Base-by-base conservation (phyloP, 2,113 vertebrate species). In the Electrona antarctica region DNA sequence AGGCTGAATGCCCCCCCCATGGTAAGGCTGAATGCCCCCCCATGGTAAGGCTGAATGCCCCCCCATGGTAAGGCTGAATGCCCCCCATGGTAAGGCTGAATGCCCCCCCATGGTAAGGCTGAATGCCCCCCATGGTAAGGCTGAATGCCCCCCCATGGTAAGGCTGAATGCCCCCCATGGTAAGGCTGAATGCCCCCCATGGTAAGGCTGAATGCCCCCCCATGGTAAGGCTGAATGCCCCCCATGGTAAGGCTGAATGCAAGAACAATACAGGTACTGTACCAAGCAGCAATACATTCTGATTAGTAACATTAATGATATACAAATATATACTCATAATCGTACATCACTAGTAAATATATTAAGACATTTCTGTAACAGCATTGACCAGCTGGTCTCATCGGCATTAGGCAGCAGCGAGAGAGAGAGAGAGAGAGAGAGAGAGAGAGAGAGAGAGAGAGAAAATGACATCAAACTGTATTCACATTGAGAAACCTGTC, bases 291-390 rank as follows among this genome's bases (percentile, higher is more conserved):
- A 90, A 74, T 73, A 76, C n/a, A 66, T 63, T 71, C 47, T 79
- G 80, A 81, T 76, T 82, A 78, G 70, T 80, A 73, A 78, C 61
- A 84, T 57, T 67, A 75, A 74, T 61, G 45, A 74, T 71, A 73
- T 62, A 72, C 49, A 87, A 81, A 80, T 71, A 78, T 76, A 73
- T 14, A 79, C 69, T 74, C 78, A 51, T 64, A 64, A 67, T 76
- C 63, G 78, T 81, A 88, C 69, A 86, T 63, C 78, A 83, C 66
- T 73, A 76, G 69, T 60, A 68, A 86, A 88, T 83, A 89, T 86
- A 90, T 92, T 93, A 92, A 93, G 89, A 93, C 89, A 78, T 89
- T 86, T 89, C 64, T 87, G 76, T 81, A 78, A 81, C 64, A 87
- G 82, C 79, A 79, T 61, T 3, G 61, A 77, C 67, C 65, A 77